A percentile compares a stretch with the other conserved stretches of the same genome.
Conservation (phyloP, 2,888 invertebrate species). For the Brenthis hecate region DNA sequence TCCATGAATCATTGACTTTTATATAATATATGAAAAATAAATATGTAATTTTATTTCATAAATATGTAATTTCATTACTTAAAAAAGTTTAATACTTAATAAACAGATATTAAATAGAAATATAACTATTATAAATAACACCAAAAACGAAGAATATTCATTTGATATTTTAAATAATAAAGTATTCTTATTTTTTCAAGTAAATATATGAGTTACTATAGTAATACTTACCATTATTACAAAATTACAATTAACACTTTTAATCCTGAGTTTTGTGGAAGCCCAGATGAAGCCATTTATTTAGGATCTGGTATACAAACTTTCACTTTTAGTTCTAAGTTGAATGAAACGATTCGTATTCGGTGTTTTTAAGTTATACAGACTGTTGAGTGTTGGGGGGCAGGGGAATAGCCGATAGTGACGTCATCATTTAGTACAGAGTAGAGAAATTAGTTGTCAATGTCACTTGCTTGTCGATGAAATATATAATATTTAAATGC, state of each 20-base stretch:
- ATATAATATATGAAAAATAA: no score
- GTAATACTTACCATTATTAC: slow-evolving; percentile 27
- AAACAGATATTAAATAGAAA: no score
- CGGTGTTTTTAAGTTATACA: slow-evolving; percentile 1
- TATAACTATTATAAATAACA: no score
- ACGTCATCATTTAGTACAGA: background rate
- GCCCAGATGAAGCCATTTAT: slow-evolving; percentile 30
- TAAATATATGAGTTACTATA: slow-evolving; percentile 5
- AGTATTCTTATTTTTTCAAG: background rate
- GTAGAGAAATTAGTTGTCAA: background rate
- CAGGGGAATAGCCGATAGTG: no score
- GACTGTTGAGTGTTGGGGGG: no score
- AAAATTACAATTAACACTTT: slow-evolving; percentile 9
- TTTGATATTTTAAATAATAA: background rate
- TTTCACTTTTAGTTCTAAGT: slow-evolving; percentile 33
- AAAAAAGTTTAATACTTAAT: no score
- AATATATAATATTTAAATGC: no score
- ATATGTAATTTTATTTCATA: no score
- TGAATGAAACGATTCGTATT: slow-evolving; percentile 17
- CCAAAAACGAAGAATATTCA: no score
- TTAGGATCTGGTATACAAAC: slow-evolving; percentile 23
- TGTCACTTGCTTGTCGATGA: background rate
- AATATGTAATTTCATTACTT: no score
- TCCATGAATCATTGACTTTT: no score
- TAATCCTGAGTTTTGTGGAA: slow-evolving; percentile 15